These are phyloP conservation scores for Fringilla coelebs DNA, from an alignment of 2,797 vertebrate species.

Conservation along the genomic window DNA sequence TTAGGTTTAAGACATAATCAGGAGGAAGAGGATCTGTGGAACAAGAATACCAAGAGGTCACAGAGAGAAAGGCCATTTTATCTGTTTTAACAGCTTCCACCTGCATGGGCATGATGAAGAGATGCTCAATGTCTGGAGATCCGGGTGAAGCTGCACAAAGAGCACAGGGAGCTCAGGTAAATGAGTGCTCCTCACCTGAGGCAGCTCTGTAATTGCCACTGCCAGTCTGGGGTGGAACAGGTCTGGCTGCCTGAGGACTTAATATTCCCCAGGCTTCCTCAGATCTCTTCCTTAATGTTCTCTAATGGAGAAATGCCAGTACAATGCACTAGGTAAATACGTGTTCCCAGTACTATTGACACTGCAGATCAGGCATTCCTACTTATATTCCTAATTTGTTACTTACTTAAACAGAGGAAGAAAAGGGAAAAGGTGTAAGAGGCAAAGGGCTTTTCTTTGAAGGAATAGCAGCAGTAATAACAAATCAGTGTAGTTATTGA, in stretches of 20 bases:
- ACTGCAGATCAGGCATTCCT: not conserved
- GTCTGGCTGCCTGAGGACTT: not conserved
- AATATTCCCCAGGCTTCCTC: not conserved
- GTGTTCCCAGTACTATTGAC: not conserved
- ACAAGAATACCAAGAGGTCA: not conserved
- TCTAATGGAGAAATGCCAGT: not conserved
- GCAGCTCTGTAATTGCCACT: not conserved
- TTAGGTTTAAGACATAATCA: not conserved
- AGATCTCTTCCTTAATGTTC: not conserved
- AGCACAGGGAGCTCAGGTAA: not conserved
- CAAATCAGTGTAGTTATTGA: not conserved
- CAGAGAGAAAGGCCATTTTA: not conserved
- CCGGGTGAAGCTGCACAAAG: accelerated
- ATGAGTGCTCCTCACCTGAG: not conserved
- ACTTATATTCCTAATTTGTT: slow-evolving; percentile 5
- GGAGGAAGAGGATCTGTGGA: not conserved
- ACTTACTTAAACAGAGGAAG: not conserved
- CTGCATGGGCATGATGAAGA: not conserved
- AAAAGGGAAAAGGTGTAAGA: not conserved
- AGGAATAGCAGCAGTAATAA: not conserved
- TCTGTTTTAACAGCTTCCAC: not conserved
- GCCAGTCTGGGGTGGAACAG: not conserved
- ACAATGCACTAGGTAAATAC: not conserved
- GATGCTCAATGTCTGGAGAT: not conserved
- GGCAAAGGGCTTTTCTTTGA: not conserved